Percentiles rank a stretch among this genome's conserved stretches.
These are phyloP conservation scores for Alcedo quadribrachys DNA, from an alignment of 2,797 vertebrate species.

Conservation along the genomic window DNA sequence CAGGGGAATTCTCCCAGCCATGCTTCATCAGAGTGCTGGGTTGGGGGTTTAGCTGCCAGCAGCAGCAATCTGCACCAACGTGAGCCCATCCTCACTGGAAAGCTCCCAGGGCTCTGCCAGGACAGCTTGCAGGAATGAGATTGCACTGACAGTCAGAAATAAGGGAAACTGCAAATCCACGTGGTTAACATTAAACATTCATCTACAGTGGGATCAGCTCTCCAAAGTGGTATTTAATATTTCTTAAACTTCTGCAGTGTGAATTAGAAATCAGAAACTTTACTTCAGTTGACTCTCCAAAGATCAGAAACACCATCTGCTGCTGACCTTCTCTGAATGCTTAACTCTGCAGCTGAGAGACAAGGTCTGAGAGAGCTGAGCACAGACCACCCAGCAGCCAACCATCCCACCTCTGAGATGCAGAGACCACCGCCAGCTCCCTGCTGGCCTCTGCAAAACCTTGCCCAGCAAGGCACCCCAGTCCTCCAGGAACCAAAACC, in stretches of 20 bases:
- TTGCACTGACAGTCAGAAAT: background rate
- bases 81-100: background rate
- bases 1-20: background rate
- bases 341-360: background rate
- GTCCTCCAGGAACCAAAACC: background rate
- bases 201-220: background rate
- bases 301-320: background rate
- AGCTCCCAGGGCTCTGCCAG: background rate
- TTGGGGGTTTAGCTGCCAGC: background rate
- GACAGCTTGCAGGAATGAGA: background rate
- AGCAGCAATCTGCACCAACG: background rate
- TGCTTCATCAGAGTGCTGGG: background rate
- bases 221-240: background rate
- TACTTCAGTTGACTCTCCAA: background rate
- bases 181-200: background rate
- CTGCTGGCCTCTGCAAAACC: background rate
- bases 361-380: accelerated
- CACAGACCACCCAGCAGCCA: background rate
- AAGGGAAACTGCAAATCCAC: background rate
- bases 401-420: background rate
- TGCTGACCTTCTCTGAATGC: background rate
- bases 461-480: accelerated
- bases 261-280: background rate
- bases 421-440: accelerated
- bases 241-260: background rate